Percentiles rank a stretch among this genome's conserved stretches.
Evolutionary conservation across 2,797 vertebrate species (phyloP).

Genomic region (Eutrigla gurnardus): DNA sequence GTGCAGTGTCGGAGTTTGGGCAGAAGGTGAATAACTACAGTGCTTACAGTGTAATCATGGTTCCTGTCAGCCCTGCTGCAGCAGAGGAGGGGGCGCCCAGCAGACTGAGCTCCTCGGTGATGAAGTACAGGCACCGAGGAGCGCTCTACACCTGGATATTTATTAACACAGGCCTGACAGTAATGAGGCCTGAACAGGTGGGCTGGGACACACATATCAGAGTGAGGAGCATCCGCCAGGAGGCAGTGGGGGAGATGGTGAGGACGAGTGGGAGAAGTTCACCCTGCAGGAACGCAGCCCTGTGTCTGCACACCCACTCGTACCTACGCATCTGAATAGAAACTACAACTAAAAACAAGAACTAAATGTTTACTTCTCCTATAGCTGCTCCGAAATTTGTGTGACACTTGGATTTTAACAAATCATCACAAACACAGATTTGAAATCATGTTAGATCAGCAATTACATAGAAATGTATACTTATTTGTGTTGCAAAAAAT

Average conservation of each 20-base stretch:
- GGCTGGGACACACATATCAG: slow-evolving; percentile 85
- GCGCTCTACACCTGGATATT: slow-evolving; percentile 88
- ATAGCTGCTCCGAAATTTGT: slow-evolving; percentile 22
- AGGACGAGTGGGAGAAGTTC: slow-evolving; percentile 81
- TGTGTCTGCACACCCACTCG: slow-evolving; percentile 73
- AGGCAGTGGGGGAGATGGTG: slow-evolving; percentile 76
- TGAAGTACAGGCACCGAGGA: slow-evolving; percentile 84
- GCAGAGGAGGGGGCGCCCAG: slow-evolving; percentile 77
- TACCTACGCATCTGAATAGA: slow-evolving; percentile 56
- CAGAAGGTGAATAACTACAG: slow-evolving; percentile 88
- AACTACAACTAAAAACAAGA: slow-evolving; percentile 58
- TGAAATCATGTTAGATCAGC: slow-evolving; percentile 7
- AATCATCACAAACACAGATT: slow-evolving; percentile 19
- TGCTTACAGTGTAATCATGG: slow-evolving; percentile 89
- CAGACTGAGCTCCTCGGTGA: slow-evolving; percentile 82
- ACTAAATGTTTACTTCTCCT: slow-evolving; percentile 50
- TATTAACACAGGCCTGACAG: slow-evolving; percentile 88
- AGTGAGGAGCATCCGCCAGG: slow-evolving; percentile 82
- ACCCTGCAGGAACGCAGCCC: slow-evolving; percentile 72
- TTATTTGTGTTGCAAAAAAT: slow-evolving; percentile 17
- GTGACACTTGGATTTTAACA: slow-evolving; percentile 23
- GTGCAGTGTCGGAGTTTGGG: slow-evolving; percentile 85
- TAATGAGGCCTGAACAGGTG: slow-evolving; percentile 89
- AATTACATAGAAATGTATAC: background rate
- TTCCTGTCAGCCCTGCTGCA: slow-evolving; percentile 83